These are phyloP conservation scores for Eunapius fragilis DNA, from an alignment of 37 sponge, comb jelly and placozoan genomes.

Conservation along the genomic window DNA sequence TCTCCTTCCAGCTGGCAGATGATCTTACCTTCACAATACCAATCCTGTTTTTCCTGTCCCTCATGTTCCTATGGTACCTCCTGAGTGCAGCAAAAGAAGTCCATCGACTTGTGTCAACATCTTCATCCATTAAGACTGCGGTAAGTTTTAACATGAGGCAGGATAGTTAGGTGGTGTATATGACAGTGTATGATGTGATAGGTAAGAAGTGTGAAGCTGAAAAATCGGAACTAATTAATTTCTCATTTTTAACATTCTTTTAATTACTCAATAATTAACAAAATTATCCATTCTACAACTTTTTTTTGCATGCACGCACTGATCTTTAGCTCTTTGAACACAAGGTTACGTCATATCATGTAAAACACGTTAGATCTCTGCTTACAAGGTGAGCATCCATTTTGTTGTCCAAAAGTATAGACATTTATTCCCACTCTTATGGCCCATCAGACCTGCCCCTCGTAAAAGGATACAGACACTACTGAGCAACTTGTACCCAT, in stretches of 20 bases:
- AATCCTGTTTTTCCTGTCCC: neutral
- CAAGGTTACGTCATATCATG: neutral
- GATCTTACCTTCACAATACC: neutral
- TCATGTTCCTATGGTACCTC: neutral
- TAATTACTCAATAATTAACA: no score
- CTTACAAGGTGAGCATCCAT: neutral
- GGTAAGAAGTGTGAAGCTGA: no score
- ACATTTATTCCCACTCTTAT: neutral
- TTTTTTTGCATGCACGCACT: no score
- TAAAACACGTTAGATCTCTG: neutral
- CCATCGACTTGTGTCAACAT: neutral
- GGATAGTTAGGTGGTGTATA: no score
- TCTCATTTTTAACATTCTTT: no score
- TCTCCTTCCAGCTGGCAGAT: neutral
- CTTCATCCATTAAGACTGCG: neutral
- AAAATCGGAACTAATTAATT: no score
- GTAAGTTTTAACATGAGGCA: neutral
- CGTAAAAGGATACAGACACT: neutral
- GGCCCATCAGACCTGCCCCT: neutral
- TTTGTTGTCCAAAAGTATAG: neutral
- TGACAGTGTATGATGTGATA: no score
- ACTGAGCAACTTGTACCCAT: neutral
- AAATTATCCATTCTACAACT: no score
- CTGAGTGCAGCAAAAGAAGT: neutral
- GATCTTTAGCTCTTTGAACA: neutral